Base-by-base conservation (phyloP, 1,140 invertebrate species). In the Lepidurus arcticus region DNA sequence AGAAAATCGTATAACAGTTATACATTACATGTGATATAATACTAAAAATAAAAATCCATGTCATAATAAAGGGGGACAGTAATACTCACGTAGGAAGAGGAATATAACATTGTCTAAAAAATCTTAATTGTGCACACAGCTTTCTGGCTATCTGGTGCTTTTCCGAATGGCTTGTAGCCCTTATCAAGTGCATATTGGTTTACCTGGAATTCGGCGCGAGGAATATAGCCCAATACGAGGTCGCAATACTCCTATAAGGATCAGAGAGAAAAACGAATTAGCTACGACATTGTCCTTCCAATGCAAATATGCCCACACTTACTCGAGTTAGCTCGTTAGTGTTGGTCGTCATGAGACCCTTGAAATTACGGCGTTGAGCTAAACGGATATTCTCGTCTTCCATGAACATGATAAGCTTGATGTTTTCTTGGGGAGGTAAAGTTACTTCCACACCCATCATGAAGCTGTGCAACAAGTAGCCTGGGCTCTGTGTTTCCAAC, bases 271-370 rank as follows among this genome's bases (percentile, higher is more conserved):
- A 77, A 82, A 75, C 13, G 43, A 73, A 8, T 53, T 65, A 73
- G 16, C 53, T 53, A 47, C 7, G 8, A 1, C n/a, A 47, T 5
- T 16, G 16, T 9, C 43, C 13, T 26, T 77, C 78, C 42, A 76
- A 13, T 43, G 21, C 16, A 42, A 76, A 42, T 6, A 76, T 44
- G 16, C 1, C 76, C 5, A 79, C 73, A 81, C 79, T 84, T 87
- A 93, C 91, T 88, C 92, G 91, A 42, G 94, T 95, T 13, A 95
- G 85, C 0, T 92, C 91, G 83, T 90, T 94, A 8, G 93, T 94
- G 83, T 95, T 95, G 2, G 92, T 94, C 1, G 93, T 94, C 79
- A 95, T 91, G 34, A 95, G 90, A 1, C 93, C 93, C 3, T 83
- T 84, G 82, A 92, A 95, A 11, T 88, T 84, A 80, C 89, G 88